A percentile compares a stretch with the other conserved stretches of the same genome.
phyloP scores from a whole-genome alignment of 2,888 invertebrate genomes.

The Dendrolimus houi region DNA sequence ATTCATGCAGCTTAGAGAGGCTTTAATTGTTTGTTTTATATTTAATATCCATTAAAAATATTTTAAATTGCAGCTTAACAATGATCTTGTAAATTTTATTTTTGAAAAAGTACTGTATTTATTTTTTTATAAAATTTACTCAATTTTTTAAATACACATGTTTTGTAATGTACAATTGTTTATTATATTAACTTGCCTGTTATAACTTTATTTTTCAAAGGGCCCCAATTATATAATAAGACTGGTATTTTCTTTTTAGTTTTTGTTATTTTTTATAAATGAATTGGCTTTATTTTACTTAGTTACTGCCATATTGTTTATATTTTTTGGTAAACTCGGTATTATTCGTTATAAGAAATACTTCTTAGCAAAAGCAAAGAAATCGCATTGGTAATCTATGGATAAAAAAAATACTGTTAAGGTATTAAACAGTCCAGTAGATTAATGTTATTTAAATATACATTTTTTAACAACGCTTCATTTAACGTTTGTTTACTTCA shows the following conservation, averaged over 20 bases:
- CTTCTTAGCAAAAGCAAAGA: too few relatives aligned
- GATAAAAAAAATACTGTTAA: too few relatives aligned
- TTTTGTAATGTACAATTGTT: too few relatives aligned
- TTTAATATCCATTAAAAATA: neutral
- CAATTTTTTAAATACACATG: neutral
- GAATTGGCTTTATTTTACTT: slow-evolving; percentile 35
- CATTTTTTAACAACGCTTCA: too few relatives aligned
- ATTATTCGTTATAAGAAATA: neutral
- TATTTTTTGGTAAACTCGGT: slow-evolving; percentile 5
- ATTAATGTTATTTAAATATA: too few relatives aligned
- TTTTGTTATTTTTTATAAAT: slow-evolving; percentile 20
- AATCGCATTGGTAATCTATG: too few relatives aligned
- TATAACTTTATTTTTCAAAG: neutral
- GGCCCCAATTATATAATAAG: slow-evolving; percentile 24
- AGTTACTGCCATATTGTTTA: slow-evolving; percentile 17
- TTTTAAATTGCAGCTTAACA: too few relatives aligned
- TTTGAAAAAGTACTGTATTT: neutral
- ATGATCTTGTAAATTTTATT: neutral
- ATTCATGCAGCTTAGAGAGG: neutral
- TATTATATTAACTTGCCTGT: neutral
- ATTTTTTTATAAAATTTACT: neutral
- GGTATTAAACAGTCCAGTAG: too few relatives aligned
- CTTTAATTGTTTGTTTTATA: neutral
- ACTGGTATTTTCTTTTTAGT: slow-evolving; percentile 24
- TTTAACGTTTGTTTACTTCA: too few relatives aligned